These are phyloP conservation scores for Eulimnadia texana DNA, from an alignment of 1,140 invertebrate genomes.

Conservation along the genomic window DNA sequence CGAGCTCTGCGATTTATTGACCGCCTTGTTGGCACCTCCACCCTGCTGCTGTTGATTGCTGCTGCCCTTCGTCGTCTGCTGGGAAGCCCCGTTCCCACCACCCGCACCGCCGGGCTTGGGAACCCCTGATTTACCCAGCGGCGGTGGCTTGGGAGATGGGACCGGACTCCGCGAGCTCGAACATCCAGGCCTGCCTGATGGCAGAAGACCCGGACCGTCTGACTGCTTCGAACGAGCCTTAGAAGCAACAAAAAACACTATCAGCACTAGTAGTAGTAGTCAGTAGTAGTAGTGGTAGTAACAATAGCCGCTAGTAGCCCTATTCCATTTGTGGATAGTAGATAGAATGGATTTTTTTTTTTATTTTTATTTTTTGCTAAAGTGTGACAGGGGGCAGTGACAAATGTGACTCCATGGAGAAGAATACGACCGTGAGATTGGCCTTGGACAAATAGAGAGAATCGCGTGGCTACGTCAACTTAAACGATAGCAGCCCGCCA, in stretches of 20 bases:
- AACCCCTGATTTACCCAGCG: neutral
- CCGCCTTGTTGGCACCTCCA: constrained; percentile 22
- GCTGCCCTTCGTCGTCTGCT: neutral
- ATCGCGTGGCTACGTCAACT: too few relatives aligned
- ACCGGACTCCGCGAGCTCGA: neutral
- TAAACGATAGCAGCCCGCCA: too few relatives aligned
- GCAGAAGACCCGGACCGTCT: neutral
- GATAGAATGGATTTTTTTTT: too few relatives aligned
- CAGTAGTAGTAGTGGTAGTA: too few relatives aligned
- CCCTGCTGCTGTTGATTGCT: constrained; percentile 32
- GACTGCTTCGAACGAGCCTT: neutral
- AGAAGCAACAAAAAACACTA: neutral
- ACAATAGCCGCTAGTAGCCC: too few relatives aligned
- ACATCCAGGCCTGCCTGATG: neutral
- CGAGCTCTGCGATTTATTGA: constrained; percentile 16
- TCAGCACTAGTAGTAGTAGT: too few relatives aligned
- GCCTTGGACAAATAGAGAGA: too few relatives aligned
- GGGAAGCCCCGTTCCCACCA: neutral
- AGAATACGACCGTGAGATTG: too few relatives aligned
- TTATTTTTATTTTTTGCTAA: too few relatives aligned
- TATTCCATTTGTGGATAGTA: too few relatives aligned
- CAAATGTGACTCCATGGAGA: too few relatives aligned
- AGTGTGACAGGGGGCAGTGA: too few relatives aligned
- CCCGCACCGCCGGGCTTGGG: neutral
- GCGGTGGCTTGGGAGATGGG: neutral